Evolutionary conservation across 2,888 invertebrate genomes (phyloP), one percentile per base, ranked within the genome.

Genomic region (Odiellus spinosus): DNA sequence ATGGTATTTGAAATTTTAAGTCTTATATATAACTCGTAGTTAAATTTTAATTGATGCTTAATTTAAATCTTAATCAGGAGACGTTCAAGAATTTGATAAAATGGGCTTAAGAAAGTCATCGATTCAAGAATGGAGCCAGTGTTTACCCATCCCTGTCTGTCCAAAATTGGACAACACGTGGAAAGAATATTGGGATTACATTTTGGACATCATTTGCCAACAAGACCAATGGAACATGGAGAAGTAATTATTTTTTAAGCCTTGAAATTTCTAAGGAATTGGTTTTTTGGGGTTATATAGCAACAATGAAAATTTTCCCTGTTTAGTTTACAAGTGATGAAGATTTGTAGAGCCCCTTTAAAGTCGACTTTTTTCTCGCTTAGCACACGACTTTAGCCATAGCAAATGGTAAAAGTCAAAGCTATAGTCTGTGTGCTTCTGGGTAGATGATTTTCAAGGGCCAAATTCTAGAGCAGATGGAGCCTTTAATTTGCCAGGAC

Each of bases 11-110:
- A n/a, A 34, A 34, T 11, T 34, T 12, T n/a, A 34, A 34, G 34
- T n/a, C n/a, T 11, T 11, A 34, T 12, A 34, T 34, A 34, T n/a
- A 34, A n/a, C n/a, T 12, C 11, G 11, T 34, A 34, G n/a, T n/a
- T n/a, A n/a, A n/a, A n/a, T 34, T 34, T 34, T 11, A 12, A 12
- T 34, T 11, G 11, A 12, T 34, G n/a, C 34, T 12, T 34, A 1
- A 34, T 36, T 36, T 36, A 6, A 6, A n/a, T 36, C 4, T 36
- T 36, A 36, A 2, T 10, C 15, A 51, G 82, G 85, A 34, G 72
- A 72, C 59, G 80, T 88, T 44, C 78, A 82, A 50, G 88, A 90
- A 69, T 90, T 81, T 64, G 86, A 87, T 69, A 76, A 75, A 58
- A 72, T 77, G 59, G 90, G 90, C 33, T 71, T 88, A 46, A 67